Evolutionary conservation across 2,797 vertebrate genomes (phyloP).

Genomic region (Enteromius treurensis): DNA sequence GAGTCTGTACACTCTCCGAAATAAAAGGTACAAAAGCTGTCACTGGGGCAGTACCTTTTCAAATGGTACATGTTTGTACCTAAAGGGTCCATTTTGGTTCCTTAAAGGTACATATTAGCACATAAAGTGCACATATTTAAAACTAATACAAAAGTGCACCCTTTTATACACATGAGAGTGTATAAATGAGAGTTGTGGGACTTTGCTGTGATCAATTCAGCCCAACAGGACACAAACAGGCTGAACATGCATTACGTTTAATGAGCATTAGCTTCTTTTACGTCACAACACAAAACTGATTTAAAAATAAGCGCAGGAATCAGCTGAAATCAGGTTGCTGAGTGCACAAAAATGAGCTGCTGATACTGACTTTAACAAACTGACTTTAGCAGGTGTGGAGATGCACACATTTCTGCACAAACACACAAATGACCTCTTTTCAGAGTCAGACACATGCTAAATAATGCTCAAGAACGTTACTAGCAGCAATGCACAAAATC

Average conservation of each 20-base stretch:
- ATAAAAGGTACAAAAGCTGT: too few species aligned
- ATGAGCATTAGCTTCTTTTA: slow-evolving; percentile 19
- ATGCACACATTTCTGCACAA: background rate
- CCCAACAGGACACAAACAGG: background rate
- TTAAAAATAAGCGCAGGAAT: slow-evolving; percentile 32
- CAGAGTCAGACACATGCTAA: background rate
- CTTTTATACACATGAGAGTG: background rate
- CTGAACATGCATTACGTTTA: slow-evolving; percentile 16
- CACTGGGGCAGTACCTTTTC: too few species aligned
- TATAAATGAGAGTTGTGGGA: background rate
- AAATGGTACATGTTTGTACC: too few species aligned
- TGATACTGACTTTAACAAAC: slow-evolving; percentile 5
- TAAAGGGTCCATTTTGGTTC: too few species aligned
- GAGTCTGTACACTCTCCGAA: too few species aligned
- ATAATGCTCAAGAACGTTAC: background rate
- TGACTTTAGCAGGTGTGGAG: background rate
- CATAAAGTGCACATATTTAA: too few species aligned
- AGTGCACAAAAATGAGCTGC: slow-evolving; percentile 1
- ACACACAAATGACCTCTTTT: background rate
- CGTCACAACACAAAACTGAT: slow-evolving; percentile 22
- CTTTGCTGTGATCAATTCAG: background rate
- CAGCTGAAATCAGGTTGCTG: slow-evolving; percentile 35
- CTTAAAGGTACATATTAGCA: too few species aligned
- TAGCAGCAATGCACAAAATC: background rate
- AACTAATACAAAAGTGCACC: too few species aligned